Percentiles rank a stretch among this genome's conserved stretches.
phyloP scores from a whole-genome alignment of 2,113 vertebrate species.

The Mesoclemmys tuberculata region DNA sequence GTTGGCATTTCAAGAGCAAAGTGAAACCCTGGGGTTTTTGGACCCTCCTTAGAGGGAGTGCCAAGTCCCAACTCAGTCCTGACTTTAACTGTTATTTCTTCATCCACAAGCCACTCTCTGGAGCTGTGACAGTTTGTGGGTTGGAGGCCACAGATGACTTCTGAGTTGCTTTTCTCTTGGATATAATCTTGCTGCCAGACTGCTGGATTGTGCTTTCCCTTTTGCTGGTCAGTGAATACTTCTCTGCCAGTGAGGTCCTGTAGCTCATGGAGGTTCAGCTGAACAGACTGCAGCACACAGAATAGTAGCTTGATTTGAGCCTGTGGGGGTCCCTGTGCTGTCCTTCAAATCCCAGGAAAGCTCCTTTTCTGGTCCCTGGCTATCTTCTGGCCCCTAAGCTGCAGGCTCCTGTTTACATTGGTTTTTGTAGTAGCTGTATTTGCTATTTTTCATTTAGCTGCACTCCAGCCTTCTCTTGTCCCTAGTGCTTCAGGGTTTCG shows the following conservation, averaged over 20 bases:
- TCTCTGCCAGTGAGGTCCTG: slow-evolving; percentile 76
- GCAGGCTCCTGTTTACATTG: neutral
- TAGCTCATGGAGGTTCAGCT: slow-evolving; percentile 55
- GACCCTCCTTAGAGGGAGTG: too few relatives aligned
- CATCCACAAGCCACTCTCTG: too few relatives aligned
- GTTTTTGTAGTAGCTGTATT: neutral
- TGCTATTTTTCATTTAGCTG: neutral
- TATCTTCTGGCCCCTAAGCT: neutral
- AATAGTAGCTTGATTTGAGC: slow-evolving; percentile 14
- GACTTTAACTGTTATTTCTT: too few relatives aligned
- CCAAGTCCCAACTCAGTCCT: too few relatives aligned
- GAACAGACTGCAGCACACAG: slow-evolving; percentile 69
- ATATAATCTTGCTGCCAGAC: slow-evolving; percentile 70
- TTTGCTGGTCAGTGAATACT: slow-evolving; percentile 78
- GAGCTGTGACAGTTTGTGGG: slow-evolving; percentile 59
- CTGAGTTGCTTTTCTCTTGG: slow-evolving; percentile 69
- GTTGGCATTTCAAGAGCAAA: too few relatives aligned
- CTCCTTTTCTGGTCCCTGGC: neutral
- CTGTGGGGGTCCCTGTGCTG: neutral
- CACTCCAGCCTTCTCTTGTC: neutral
- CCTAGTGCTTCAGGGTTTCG: neutral
- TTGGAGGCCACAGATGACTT: slow-evolving; percentile 68
- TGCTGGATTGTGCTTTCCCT: slow-evolving; percentile 74
- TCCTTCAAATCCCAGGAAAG: neutral
- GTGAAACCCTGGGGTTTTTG: too few relatives aligned